Evolutionary conservation across 2,797 vertebrate species (phyloP).

Genomic region (Diglossa cyanea): DNA sequence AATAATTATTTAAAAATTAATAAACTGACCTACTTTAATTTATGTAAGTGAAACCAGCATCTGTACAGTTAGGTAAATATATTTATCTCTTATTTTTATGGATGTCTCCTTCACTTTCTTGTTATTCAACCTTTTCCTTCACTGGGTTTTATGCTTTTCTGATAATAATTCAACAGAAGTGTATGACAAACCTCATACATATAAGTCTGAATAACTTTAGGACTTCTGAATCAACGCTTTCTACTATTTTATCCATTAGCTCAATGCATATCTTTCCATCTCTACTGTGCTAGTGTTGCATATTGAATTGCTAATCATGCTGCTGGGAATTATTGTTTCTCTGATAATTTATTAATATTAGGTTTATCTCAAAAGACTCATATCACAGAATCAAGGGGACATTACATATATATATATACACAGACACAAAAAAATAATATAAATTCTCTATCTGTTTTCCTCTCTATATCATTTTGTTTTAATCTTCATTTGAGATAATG

Average conservation of each 20-base stretch:
- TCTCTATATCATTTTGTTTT: neutral
- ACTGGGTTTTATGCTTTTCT: neutral
- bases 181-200: neutral
- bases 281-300: neutral
- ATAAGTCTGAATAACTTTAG: neutral
- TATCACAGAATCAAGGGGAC: neutral
- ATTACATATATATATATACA: neutral
- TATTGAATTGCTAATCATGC: neutral
- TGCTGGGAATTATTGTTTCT: neutral
- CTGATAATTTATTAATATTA: neutral
- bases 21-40: neutral
- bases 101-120: neutral
- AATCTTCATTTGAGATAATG: neutral
- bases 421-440: neutral
- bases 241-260: neutral
- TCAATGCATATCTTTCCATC: neutral
- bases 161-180: neutral
- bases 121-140: neutral
- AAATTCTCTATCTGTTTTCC: neutral
- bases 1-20: neutral
- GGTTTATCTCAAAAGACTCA: neutral
- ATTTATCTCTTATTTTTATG: neutral
- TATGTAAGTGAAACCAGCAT: neutral
- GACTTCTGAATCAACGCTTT: neutral
- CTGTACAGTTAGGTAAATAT: neutral